Conservation (phyloP, 2,113 vertebrate genomes). For the Silurus glanis region DNA sequence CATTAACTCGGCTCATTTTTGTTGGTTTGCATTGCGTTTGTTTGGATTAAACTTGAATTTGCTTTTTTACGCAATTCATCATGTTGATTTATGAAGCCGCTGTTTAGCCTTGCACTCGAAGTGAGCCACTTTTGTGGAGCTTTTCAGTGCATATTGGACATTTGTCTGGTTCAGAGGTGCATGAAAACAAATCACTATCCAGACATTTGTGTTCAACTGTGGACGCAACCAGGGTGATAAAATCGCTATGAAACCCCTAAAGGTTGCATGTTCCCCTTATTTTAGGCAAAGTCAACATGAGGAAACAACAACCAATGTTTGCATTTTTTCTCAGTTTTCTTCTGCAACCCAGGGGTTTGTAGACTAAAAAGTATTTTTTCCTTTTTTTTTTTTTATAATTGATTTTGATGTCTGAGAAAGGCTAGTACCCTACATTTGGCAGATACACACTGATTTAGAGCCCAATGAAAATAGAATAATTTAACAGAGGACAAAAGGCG, state of each 20-base stretch:
- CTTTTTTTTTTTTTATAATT: conserved; percentile 29
- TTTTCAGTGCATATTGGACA: not conserved
- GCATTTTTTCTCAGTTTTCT: conserved; percentile 28
- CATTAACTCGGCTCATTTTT: not conserved
- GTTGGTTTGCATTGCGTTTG: not conserved
- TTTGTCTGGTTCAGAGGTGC: conserved; percentile 39
- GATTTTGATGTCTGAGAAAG: conserved; percentile 45
- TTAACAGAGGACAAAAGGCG: conserved; percentile 30
- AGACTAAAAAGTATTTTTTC: not conserved
- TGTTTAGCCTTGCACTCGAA: conserved; percentile 11
- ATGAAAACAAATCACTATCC: conserved; percentile 36
- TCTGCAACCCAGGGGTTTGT: conserved; percentile 3
- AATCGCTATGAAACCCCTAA: conserved; percentile 22
- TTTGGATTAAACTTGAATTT: conserved; percentile 8
- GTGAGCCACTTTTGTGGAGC: conserved; percentile 3
- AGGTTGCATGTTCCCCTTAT: conserved; percentile 14
- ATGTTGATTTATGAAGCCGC: conserved; percentile 28
- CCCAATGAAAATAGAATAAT: conserved; percentile 49
- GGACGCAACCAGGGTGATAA: conserved; percentile 16
- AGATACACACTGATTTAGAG: conserved; percentile 19
- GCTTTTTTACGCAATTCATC: not conserved
- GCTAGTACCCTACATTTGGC: conserved; percentile 36
- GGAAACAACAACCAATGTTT: conserved; percentile 41
- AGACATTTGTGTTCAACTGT: conserved; percentile 25
- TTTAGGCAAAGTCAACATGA: conserved; percentile 33